These are phyloP conservation scores for Drosophila tristis DNA, from an alignment of 1,140 invertebrate species.

Conservation along the genomic window DNA sequence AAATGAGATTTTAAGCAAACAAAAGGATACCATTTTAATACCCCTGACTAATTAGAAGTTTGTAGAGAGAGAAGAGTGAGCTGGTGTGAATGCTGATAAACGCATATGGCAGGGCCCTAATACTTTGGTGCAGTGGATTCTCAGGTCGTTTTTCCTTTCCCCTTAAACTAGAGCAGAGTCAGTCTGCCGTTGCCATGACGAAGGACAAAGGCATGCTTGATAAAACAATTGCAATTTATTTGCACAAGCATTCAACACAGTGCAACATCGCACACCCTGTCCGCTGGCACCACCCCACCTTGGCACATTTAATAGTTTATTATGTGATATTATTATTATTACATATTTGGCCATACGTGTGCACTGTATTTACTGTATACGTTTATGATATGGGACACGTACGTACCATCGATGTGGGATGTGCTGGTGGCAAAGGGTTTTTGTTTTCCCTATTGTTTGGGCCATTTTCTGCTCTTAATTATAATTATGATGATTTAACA, in stretches of 20 bases:
- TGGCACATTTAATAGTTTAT: constrained; percentile 64
- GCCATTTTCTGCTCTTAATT: constrained; percentile 46
- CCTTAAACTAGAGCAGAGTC: background rate
- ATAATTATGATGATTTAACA: constrained; percentile 52
- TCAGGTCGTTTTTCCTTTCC: no score
- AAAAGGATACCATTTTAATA: no score
- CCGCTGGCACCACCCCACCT: background rate
- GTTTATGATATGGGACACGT: background rate
- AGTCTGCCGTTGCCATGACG: constrained; percentile 46
- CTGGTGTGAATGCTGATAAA: no score
- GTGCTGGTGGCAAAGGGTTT: constrained; percentile 34
- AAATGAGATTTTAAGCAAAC: no score
- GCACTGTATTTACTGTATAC: background rate
- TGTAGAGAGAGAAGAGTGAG: background rate
- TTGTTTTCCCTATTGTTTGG: constrained; percentile 44
- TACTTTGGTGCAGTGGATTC: constrained; percentile 10
- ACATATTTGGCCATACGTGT: constrained; percentile 21
- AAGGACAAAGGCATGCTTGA: constrained; percentile 61
- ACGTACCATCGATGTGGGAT: constrained; percentile 25
- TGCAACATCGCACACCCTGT: background rate
- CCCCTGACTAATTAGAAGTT: background rate
- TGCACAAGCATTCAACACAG: constrained; percentile 41
- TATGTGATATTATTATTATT: constrained; percentile 56
- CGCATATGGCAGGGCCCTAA: no score
- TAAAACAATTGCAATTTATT: constrained; percentile 72